These are phyloP conservation scores for Chouioia cunea DNA, from an alignment of 2,888 invertebrate species.

Conservation along the genomic window DNA sequence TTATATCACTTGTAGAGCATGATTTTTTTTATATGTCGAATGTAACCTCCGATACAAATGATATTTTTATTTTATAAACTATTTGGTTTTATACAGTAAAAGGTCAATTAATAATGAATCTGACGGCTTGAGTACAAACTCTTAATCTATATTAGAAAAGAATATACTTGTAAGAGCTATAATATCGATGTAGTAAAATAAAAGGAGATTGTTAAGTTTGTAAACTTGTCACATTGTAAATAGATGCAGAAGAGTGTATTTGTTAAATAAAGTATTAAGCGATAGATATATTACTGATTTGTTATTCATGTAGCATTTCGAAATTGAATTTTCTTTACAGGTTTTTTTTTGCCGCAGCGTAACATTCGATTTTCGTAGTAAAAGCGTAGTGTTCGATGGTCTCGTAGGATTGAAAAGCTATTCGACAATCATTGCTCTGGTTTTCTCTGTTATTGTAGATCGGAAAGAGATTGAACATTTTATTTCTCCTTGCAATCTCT, in stretches of 20 bases:
- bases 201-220: conserved; percentile 52
- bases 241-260: conserved; percentile 42
- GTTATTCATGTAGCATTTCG: neutral
- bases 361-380: conserved; percentile 8
- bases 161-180: conserved; percentile 24
- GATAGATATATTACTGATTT: conserved; percentile 15
- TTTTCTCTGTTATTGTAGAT: no score
- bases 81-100: conserved; percentile 16
- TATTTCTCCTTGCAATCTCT: no score
- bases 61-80: conserved; percentile 13
- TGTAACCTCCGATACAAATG: no score
- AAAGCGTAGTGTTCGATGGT: conserved; percentile 15
- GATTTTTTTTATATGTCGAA: no score
- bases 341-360: conserved; percentile 8
- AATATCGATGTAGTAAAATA: conserved; percentile 37
- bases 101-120: conserved; percentile 10
- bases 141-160: conserved; percentile 22
- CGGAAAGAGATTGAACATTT: no score
- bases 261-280: conserved; percentile 43
- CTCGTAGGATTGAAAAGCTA: conserved; percentile 25
- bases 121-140: conserved; percentile 35
- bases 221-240: conserved; percentile 46
- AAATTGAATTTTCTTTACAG: conserved; percentile 12
- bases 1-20: no score
- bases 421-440: conserved; percentile 2